These are phyloP conservation scores for Emmelina monodactyla DNA, from an alignment of 2,888 invertebrate genomes.

Conservation along the genomic window DNA sequence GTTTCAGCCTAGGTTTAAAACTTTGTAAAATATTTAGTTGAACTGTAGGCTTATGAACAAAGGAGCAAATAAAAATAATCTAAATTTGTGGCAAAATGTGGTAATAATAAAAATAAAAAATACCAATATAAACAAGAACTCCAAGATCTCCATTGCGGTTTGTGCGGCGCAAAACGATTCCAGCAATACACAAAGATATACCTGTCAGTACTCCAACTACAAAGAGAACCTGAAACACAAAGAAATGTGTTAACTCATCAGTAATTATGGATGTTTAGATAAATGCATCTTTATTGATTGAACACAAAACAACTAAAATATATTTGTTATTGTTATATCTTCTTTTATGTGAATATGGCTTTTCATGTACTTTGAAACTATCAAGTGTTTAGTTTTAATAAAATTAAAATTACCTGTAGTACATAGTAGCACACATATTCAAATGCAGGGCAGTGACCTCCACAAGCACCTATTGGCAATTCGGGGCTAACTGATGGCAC, in stretches of 20 bases:
- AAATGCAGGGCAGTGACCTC: constrained; percentile 73
- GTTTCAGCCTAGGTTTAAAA: too few relatives aligned
- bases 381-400: not conserved
- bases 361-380: not conserved
- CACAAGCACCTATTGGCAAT: constrained; percentile 70
- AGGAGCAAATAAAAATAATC: too few relatives aligned
- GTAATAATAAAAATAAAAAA: too few relatives aligned
- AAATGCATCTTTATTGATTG: too few relatives aligned
- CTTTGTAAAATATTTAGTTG: too few relatives aligned
- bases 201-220: constrained; percentile 72
- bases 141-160: constrained; percentile 71
- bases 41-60: too few relatives aligned
- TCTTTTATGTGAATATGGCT: too few relatives aligned
- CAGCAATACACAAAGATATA: constrained; percentile 71
- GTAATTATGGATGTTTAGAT: too few relatives aligned
- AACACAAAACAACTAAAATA: too few relatives aligned
- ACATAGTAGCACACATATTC: constrained; percentile 77
- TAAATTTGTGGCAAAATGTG: too few relatives aligned
- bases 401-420: constrained; percentile 58
- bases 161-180: constrained; percentile 68
- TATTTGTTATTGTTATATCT: too few relatives aligned
- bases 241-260: not conserved
- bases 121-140: constrained; percentile 73
- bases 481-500: constrained; percentile 49
- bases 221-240: constrained; percentile 67